Evolutionary conservation across 2,113 vertebrate species (phyloP).

Genomic region (Ochotona princeps): DNA sequence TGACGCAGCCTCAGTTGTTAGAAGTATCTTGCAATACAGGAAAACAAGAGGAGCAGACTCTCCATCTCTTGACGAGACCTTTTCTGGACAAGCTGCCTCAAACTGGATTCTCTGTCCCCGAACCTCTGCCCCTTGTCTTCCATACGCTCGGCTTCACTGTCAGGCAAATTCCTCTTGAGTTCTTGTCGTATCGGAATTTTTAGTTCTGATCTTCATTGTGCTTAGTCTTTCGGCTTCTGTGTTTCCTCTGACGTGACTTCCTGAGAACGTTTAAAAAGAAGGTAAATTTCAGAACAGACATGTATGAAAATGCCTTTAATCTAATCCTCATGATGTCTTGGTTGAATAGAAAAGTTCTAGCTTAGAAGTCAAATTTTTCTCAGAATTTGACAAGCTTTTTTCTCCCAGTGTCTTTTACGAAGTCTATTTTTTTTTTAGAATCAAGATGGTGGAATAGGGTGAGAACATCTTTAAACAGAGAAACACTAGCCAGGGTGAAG

Average conservation of each 20-base stretch:
- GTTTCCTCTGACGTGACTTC: neutral
- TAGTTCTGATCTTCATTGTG: neutral
- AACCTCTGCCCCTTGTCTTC: neutral
- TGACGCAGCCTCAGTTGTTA: neutral
- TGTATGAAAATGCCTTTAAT: neutral
- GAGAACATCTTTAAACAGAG: no score
- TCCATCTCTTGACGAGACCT: neutral
- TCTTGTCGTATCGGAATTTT: neutral
- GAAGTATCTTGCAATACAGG: neutral
- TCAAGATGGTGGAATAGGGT: no score
- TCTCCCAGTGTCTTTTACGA: neutral
- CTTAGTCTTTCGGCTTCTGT: neutral
- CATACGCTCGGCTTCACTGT: neutral
- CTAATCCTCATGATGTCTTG: neutral
- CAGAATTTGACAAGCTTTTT: neutral
- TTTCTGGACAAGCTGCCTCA: neutral
- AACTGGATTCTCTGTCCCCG: neutral
- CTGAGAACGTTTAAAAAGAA: neutral
- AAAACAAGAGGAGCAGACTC: neutral
- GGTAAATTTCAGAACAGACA: neutral
- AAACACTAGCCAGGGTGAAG: no score
- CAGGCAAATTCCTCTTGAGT: neutral
- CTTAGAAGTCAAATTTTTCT: conserved; percentile 6
- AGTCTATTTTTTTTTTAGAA: no score
- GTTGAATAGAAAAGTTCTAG: neutral